Evolutionary conservation across 2,797 vertebrate species (phyloP).

Genomic region (Psittacula echo): DNA sequence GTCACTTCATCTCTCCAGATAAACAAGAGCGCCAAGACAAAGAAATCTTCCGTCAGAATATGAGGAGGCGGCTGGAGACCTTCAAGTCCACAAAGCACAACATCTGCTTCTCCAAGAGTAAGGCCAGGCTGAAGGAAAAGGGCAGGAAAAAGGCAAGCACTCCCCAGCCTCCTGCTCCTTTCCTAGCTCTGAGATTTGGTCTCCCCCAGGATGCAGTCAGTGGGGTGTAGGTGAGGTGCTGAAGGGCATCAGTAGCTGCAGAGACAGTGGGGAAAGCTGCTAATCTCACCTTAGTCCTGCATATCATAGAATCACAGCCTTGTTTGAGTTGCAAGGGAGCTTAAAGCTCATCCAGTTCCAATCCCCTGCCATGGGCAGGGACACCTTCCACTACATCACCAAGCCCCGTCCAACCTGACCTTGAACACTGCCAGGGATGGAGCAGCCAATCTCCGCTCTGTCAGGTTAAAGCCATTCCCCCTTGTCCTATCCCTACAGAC

Average conservation of each 20-base stretch:
- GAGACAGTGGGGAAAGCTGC: background rate
- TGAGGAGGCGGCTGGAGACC: conserved; percentile 93
- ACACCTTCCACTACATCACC: background rate
- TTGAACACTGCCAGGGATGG: background rate
- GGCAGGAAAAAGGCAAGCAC: conserved; percentile 89
- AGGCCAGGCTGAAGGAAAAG: conserved; percentile 88
- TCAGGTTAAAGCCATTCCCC: background rate
- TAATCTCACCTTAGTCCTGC: background rate
- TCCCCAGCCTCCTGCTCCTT: background rate
- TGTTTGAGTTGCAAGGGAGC: background rate
- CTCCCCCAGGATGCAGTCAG: background rate
- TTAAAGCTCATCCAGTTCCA: background rate
- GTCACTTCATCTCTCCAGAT: conserved; percentile 92
- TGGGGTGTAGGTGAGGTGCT: background rate
- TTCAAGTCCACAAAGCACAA: conserved; percentile 92
- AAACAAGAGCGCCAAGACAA: conserved; percentile 93
- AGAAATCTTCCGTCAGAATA: conserved; percentile 96
- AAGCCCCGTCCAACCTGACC: background rate
- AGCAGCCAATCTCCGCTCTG: background rate
- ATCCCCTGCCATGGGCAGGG: background rate
- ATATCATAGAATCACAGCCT: background rate
- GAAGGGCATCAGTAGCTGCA: background rate
- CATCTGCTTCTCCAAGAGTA: conserved; percentile 81
- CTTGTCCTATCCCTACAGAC: background rate
- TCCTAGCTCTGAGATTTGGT: background rate